These are phyloP conservation scores for Saimiri boliviensis DNA, from an alignment of 2,113 vertebrate genomes.

Conservation along the genomic window DNA sequence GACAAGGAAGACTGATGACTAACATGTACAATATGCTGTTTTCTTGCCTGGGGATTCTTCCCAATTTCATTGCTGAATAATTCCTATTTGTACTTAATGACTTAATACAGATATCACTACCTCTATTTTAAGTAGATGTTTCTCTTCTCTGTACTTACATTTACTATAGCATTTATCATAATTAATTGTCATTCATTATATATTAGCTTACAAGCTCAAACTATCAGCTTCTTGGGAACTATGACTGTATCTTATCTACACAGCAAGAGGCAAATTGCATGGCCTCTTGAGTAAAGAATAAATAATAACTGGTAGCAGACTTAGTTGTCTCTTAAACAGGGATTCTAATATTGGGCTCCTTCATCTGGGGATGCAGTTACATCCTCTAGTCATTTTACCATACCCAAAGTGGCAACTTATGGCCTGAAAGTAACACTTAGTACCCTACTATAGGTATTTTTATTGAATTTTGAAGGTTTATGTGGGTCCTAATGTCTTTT, in stretches of 20 bases:
- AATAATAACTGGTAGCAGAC: not conserved
- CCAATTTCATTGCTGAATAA: not conserved
- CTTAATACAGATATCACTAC: not conserved
- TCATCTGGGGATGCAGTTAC: not conserved
- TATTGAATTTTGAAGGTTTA: not conserved
- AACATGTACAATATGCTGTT: not conserved
- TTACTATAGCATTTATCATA: not conserved
- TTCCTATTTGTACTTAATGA: not conserved
- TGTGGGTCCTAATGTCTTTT: not conserved
- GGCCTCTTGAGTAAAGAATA: not conserved
- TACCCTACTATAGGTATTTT: not conserved
- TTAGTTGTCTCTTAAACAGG: not conserved
- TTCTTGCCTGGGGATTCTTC: not conserved
- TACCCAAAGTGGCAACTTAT: not conserved
- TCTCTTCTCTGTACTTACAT: not conserved
- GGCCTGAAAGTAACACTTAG: not conserved
- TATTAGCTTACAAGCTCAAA: not conserved
- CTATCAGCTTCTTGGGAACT: not conserved
- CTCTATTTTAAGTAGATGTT: not conserved
- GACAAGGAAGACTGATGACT: not conserved
- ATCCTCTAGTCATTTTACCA: not conserved
- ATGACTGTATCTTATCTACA: not conserved
- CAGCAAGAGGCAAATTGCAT: not conserved
- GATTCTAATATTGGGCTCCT: not conserved
- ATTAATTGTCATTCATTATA: not conserved